These are phyloP conservation scores for Phainopepla nitens DNA, from an alignment of 2,113 vertebrate species.

Conservation along the genomic window DNA sequence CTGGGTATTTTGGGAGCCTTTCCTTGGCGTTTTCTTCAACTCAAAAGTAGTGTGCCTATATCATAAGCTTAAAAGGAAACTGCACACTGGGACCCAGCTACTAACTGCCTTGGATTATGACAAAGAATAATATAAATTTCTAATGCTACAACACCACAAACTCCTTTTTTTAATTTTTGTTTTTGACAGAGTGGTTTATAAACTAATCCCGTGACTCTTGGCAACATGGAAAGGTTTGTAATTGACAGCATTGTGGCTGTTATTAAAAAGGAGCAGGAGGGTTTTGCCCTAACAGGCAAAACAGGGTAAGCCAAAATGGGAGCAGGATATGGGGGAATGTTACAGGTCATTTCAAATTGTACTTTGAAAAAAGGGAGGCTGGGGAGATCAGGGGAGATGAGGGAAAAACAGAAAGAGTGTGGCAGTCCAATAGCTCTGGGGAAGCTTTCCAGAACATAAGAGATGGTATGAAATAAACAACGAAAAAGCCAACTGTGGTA, in stretches of 20 bases:
- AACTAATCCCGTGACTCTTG: background rate
- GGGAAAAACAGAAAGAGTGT: background rate
- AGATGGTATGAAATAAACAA: background rate
- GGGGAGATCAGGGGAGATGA: background rate
- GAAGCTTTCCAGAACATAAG: background rate
- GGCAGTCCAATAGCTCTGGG: background rate
- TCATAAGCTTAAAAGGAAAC: background rate
- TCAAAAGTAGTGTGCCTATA: background rate
- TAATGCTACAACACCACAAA: background rate
- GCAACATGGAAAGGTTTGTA: background rate
- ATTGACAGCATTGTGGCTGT: background rate
- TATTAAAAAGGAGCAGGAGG: background rate
- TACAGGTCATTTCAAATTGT: background rate
- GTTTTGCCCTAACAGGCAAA: background rate
- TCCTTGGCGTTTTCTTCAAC: background rate
- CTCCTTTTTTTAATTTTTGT: fast-evolving
- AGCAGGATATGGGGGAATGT: background rate
- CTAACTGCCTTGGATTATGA: background rate
- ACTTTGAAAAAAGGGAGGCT: background rate
- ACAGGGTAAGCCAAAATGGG: background rate
- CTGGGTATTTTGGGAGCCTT: background rate
- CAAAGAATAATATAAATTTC: background rate
- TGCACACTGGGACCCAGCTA: background rate
- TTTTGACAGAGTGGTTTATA: background rate
- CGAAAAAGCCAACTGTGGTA: background rate